Evolutionary conservation across 2,888 invertebrate genomes (phyloP).

Genomic region (Nemoura dubitans): DNA sequence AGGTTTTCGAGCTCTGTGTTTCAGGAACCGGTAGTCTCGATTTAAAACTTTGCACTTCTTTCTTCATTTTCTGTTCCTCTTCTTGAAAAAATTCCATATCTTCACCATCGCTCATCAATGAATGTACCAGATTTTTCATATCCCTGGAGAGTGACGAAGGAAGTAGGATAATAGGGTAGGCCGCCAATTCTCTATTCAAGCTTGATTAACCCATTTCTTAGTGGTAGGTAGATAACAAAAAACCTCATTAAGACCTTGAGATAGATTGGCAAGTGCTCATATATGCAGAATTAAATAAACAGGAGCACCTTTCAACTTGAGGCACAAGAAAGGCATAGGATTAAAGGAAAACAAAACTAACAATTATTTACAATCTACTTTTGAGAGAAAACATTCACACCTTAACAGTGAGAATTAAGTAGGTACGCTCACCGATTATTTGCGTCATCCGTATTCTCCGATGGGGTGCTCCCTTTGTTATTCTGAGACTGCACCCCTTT

Average conservation of each 20-base stretch:
- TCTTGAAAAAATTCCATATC: neutral
- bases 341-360: no score
- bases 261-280: no score
- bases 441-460: neutral
- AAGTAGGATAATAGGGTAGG: slow-evolving; percentile 7
- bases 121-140: neutral
- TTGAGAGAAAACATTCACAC: no score
- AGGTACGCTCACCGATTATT: neutral
- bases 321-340: no score
- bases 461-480: neutral
- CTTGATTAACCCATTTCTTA: no score
- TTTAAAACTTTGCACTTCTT: neutral
- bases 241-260: no score
- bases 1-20: neutral
- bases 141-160: slow-evolving; percentile 18
- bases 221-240: no score
- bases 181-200: neutral
- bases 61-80: neutral
- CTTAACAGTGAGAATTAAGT: no score
- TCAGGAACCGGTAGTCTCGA: neutral
- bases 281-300: no score
- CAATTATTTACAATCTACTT: no score
- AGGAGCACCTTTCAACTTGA: no score
- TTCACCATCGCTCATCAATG: neutral
- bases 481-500: neutral